phyloP scores from a whole-genome alignment of 1,140 invertebrate species.

The Calosoma granatense region DNA sequence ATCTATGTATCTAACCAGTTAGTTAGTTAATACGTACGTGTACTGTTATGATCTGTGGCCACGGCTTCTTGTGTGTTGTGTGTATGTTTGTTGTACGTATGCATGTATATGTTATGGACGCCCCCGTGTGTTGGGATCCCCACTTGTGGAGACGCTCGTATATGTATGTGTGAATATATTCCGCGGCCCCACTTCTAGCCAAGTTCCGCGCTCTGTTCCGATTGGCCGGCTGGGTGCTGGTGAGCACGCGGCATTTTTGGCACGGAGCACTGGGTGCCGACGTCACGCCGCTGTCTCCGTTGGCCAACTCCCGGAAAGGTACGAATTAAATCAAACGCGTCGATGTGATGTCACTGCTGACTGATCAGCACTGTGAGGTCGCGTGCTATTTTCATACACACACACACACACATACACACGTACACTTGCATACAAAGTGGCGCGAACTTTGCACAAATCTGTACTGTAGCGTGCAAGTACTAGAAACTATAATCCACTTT shows the following conservation, averaged over 20 bases:
- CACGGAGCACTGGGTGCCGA: neutral
- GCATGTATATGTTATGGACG: too few relatives aligned
- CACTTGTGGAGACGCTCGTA: neutral
- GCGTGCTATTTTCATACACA: neutral
- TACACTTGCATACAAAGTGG: too few relatives aligned
- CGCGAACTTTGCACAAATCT: too few relatives aligned
- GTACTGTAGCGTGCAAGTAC: too few relatives aligned
- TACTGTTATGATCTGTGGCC: too few relatives aligned
- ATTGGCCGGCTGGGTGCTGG: neutral
- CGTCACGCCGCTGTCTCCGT: neutral
- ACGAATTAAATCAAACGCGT: slow-evolving; percentile 18
- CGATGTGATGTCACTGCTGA: slow-evolving; percentile 21
- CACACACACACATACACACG: too few relatives aligned
- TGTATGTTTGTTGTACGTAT: too few relatives aligned
- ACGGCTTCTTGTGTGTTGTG: too few relatives aligned
- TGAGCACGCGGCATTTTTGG: neutral
- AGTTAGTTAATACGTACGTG: too few relatives aligned
- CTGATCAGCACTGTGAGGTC: neutral
- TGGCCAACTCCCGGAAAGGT: slow-evolving; percentile 24
- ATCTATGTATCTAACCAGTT: too few relatives aligned
- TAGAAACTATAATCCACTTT: too few relatives aligned
- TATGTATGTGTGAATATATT: neutral
- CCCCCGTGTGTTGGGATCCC: too few relatives aligned
- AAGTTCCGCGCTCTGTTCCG: neutral
- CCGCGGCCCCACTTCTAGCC: neutral